phyloP scores from a whole-genome alignment of 2,888 invertebrate species.

The Camptogramma bilineatum region DNA sequence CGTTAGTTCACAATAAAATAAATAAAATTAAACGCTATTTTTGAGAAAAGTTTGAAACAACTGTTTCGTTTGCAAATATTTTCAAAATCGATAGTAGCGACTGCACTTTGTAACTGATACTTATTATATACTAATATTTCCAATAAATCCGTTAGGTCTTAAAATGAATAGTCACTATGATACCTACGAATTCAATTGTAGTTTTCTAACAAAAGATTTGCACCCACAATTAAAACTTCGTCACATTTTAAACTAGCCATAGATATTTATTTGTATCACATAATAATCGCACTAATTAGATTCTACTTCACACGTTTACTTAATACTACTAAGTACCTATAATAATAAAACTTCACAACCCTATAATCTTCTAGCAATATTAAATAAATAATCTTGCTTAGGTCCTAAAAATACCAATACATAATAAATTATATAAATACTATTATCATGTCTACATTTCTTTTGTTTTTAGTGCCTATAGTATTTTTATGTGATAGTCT shows the following conservation, averaged over 20 bases:
- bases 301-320: slow-evolving; percentile 21
- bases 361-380: slow-evolving; percentile 8
- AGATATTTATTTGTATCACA: slow-evolving; percentile 18
- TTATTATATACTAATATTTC: slow-evolving; percentile 1
- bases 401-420: neutral
- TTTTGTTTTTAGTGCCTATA: neutral
- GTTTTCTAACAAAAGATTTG: slow-evolving; percentile 16
- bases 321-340: slow-evolving; percentile 1
- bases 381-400: slow-evolving; percentile 5
- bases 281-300: slow-evolving; percentile 20
- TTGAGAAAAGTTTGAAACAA: slow-evolving; percentile 15
- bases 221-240: slow-evolving; percentile 15
- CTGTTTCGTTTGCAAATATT: slow-evolving; percentile 12
- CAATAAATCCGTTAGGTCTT: slow-evolving; percentile 6
- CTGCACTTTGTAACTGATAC: slow-evolving; percentile 3
- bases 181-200: slow-evolving; percentile 19
- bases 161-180: slow-evolving; percentile 8
- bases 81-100: slow-evolving; percentile 5
- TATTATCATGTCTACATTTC: neutral
- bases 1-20: neutral
- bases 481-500: neutral
- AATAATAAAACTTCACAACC: slow-evolving; percentile 13
- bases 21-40: slow-evolving; percentile 1
- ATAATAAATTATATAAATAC: neutral
- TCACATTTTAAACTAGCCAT: slow-evolving; percentile 11